These are phyloP conservation scores for Clitarchus hookeri DNA, from an alignment of 2,888 invertebrate species.

Conservation along the genomic window DNA sequence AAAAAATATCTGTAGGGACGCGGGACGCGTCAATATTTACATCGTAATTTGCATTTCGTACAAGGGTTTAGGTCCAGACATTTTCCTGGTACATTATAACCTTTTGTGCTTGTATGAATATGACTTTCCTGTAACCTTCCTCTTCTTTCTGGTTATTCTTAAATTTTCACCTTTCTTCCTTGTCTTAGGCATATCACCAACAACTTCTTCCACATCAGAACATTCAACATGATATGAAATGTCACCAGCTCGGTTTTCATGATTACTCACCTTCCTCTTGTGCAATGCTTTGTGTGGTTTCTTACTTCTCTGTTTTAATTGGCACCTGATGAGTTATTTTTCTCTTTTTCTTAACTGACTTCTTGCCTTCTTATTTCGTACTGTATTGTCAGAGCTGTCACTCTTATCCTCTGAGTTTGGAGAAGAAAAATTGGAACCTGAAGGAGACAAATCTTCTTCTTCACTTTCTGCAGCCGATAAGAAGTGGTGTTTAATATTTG, in stretches of 20 bases:
- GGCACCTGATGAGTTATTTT: neutral
- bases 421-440: conserved; percentile 9
- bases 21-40: too few species aligned
- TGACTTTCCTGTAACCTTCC: neutral
- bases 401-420: neutral
- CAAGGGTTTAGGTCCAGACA: neutral
- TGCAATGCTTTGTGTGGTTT: too few species aligned
- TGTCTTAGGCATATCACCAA: neutral
- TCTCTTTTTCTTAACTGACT: neutral
- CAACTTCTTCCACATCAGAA: neutral
- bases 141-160: neutral
- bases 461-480: conserved; percentile 1
- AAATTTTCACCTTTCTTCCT: neutral
- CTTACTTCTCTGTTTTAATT: too few species aligned
- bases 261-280: too few species aligned
- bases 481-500: neutral
- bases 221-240: neutral
- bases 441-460: neutral
- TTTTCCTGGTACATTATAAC: neutral
- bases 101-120: neutral
- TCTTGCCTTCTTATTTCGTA: neutral
- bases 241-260: neutral
- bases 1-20: too few species aligned
- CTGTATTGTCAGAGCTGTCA: neutral
- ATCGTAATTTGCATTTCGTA: neutral